phyloP scores from a whole-genome alignment of 1,140 invertebrate genomes.

The Trichonephila clavata region DNA sequence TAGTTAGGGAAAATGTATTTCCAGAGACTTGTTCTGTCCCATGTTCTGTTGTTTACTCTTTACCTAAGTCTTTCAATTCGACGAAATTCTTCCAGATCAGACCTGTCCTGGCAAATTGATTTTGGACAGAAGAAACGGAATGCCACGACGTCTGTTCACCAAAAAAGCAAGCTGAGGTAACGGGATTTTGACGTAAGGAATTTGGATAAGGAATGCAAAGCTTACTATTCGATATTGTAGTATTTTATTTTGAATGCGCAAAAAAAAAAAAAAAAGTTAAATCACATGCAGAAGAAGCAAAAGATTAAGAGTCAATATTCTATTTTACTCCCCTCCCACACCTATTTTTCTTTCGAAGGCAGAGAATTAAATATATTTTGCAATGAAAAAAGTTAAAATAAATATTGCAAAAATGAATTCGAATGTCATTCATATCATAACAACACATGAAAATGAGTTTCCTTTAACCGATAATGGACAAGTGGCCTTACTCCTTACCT shows the following conservation, averaged over 20 bases:
- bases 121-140: background rate
- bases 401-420: no score
- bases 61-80: constrained; percentile 34
- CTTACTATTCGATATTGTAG: constrained; percentile 1
- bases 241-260: background rate
- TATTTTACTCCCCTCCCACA: background rate
- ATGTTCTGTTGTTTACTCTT: background rate
- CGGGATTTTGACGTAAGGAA: constrained; percentile 49
- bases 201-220: constrained; percentile 25
- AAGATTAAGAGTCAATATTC: constrained; percentile 32
- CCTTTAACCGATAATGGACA: no score
- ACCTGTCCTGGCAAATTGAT: constrained; percentile 49
- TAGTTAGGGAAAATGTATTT: constrained; percentile 64
- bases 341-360: no score
- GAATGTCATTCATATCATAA: no score
- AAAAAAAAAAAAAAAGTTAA: background rate
- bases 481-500: no score
- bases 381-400: no score
- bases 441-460: no score
- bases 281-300: background rate
- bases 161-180: constrained; percentile 44
- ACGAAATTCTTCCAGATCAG: constrained; percentile 3
- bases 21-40: background rate
- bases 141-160: background rate
- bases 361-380: no score